Conservation (phyloP, 2,797 vertebrate species). For the Poecile montanus region DNA sequence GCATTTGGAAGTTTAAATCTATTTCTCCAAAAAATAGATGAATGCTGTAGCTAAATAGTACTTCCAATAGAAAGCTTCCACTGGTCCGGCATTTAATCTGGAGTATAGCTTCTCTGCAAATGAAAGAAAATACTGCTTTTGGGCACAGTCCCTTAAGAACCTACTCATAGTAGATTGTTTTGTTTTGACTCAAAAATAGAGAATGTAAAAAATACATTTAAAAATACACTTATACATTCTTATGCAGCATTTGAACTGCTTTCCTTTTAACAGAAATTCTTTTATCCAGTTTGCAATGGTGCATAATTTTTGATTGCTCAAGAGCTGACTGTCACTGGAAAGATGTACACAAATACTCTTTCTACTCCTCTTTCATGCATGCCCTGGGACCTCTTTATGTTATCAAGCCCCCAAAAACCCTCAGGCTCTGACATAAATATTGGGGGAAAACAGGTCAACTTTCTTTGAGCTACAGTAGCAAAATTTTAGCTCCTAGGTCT, state of each 20-base stretch:
- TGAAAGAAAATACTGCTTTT: not conserved
- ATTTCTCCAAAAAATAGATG: not conserved
- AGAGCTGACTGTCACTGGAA: not conserved
- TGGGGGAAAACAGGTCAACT: not conserved
- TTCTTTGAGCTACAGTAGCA: not conserved
- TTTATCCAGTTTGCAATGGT: not conserved
- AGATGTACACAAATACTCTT: not conserved
- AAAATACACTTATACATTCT: not conserved
- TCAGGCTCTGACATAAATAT: not conserved
- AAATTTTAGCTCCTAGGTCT: not conserved
- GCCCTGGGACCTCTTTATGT: not conserved
- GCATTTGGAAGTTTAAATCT: not conserved
- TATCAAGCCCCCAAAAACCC: not conserved
- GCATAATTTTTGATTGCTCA: not conserved
- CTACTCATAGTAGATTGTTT: not conserved
- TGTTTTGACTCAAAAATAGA: not conserved
- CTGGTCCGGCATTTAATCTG: not conserved
- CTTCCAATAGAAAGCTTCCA: not conserved
- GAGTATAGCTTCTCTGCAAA: not conserved
- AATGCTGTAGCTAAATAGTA: not conserved
- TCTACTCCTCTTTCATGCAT: not conserved
- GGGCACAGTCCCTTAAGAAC: not conserved
- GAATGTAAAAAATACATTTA: not conserved
- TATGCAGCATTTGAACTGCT: not conserved
- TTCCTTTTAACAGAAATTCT: not conserved